These are phyloP conservation scores for Psittacula cyanocephala DNA, from an alignment of 2,113 vertebrate species.

Conservation along the genomic window DNA sequence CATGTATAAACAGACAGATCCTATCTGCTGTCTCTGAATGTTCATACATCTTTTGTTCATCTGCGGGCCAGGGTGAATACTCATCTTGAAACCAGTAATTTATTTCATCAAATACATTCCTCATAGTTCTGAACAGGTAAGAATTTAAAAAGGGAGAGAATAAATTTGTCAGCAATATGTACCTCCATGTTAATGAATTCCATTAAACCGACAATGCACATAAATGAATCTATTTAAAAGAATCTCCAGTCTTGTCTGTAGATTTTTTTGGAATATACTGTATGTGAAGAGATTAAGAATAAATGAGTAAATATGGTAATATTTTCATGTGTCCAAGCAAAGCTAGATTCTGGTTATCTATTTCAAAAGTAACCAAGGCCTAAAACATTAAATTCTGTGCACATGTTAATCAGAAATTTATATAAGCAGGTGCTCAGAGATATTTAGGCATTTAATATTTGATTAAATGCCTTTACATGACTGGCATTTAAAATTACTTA, in stretches of 20 bases:
- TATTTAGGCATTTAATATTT: neutral
- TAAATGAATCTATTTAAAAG: neutral
- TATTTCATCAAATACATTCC: neutral
- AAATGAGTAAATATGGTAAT: neutral
- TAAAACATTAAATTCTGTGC: neutral
- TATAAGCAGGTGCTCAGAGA: neutral
- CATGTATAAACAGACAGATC: neutral
- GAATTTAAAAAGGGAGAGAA: neutral
- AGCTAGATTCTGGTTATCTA: neutral
- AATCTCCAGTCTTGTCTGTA: neutral
- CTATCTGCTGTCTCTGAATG: neutral
- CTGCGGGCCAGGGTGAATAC: neutral
- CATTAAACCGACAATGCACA: neutral
- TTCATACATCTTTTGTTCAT: slow-evolving; percentile 1
- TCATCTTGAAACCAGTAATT: slow-evolving; percentile 27
- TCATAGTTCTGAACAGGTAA: neutral
- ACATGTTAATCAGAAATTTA: neutral
- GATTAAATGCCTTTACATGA: neutral
- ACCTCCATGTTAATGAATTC: neutral
- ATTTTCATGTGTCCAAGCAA: neutral
- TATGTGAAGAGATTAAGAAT: neutral
- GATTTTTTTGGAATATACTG: neutral
- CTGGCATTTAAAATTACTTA: neutral
- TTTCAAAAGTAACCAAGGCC: neutral
- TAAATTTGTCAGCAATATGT: neutral